Percentiles rank a stretch among this genome's conserved stretches.
phyloP scores from a whole-genome alignment of 64 coral and sea anemone species.

The Catalaphyllia jardinei region DNA sequence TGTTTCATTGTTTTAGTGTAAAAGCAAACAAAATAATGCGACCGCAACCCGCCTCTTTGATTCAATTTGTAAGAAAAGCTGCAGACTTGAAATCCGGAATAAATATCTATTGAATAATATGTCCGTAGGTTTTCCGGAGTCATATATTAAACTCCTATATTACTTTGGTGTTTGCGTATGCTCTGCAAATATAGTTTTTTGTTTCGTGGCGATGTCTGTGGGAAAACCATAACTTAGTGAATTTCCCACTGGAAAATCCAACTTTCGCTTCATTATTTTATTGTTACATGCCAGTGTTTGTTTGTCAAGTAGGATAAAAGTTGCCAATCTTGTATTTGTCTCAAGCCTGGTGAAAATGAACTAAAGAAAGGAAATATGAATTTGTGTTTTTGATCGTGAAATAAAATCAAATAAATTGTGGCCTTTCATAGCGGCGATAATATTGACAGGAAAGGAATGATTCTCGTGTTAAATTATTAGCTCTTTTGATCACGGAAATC shows the following conservation, averaged over 20 bases:
- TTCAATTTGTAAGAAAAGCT: conserved; percentile 11
- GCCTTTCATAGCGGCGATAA: neutral
- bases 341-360: neutral
- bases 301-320: neutral
- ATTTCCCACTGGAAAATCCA: conserved; percentile 20
- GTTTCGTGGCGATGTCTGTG: neutral
- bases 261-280: neutral
- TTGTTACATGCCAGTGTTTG: neutral
- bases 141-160: conserved; percentile 37
- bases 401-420: neutral
- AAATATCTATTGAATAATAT: conserved; percentile 41
- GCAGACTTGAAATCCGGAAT: conserved; percentile 10
- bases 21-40: conserved; percentile 14
- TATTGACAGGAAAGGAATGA: too few relatives aligned
- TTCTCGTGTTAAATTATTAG: too few relatives aligned
- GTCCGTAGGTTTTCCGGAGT: neutral
- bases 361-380: neutral
- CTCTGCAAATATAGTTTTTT: conserved; percentile 8
- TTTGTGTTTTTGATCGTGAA: neutral
- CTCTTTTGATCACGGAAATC: too few relatives aligned
- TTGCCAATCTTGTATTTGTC: neutral
- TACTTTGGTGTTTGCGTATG: conserved; percentile 6
- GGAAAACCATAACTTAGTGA: neutral
- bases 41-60: neutral
- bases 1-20: conserved; percentile 27